Evolutionary conservation across 2,888 invertebrate species (phyloP), one percentile per base, ranked within the genome.

Genomic region (Chloromyia formosa): DNA sequence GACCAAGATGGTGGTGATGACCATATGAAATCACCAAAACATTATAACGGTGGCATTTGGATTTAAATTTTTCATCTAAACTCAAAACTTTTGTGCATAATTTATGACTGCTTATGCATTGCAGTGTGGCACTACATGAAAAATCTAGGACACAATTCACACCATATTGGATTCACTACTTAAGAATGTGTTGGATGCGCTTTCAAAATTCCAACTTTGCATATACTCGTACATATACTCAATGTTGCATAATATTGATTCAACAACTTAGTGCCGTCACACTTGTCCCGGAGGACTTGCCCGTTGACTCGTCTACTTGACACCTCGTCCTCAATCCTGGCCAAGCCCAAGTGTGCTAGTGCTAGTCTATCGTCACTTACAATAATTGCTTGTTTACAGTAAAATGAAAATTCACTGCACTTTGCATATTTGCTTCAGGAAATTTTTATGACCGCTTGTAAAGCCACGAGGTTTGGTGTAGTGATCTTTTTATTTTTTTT

Each of bases 341-440:
- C 49, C 49, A 10, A 2, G 4, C 12, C 49, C 49, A 49, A n/a
- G 1, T 49, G 2, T 10, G 10, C 56, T 20, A 20, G 45, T 22
- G n/a, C 1, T 4, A n/a, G 35, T 58, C 56, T 40, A 40, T 58
- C 58, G 58, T 71, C 71, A 71, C 71, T 71, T 71, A 58, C 71
- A 71, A 71, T 71, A 71, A 71, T 71, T 71, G 71, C 71, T 71
- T 71, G 71, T 71, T 58, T 71, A 71, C 71, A 58, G 18, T 71
- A 20, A 71, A 71, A 71, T 58, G 71, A 58, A 71, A 58, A 71
- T 71, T 71, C 71, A 71, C 71, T 58, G 71, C 71, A 71, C 56
- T 71, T 71, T 71, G 71, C 71, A 71, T 71, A 71, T 71, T 71
- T 71, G 71, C 71, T 71, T 14, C 40, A 40, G 71, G 71, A 71